Evolutionary conservation across 2,888 invertebrate genomes (phyloP).

Genomic region (Philopedon plagiatum): DNA sequence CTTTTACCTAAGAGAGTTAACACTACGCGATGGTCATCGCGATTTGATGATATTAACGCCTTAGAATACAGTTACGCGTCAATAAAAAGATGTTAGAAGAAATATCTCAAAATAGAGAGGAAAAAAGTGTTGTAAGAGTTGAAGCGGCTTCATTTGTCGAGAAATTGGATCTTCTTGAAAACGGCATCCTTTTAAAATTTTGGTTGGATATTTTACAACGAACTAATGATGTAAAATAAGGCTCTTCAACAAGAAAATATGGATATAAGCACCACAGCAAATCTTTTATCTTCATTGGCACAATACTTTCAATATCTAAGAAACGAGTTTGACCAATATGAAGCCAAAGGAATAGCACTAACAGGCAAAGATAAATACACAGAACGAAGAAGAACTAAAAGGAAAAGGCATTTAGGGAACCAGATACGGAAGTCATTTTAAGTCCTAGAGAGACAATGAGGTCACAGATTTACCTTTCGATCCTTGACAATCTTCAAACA

Average conservation of each 20-base stretch:
- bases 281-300: not conserved
- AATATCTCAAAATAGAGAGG: constrained; percentile 16
- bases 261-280: not conserved
- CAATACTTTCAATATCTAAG: not conserved
- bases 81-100: constrained; percentile 8
- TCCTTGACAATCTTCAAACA: constrained; percentile 11
- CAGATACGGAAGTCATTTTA: constrained; percentile 5
- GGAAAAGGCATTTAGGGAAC: constrained; percentile 7
- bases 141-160: not conserved
- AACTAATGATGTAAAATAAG: constrained; percentile 12
- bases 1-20: constrained; percentile 10
- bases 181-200: constrained; percentile 13
- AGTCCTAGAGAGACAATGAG: constrained; percentile 7
- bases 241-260: constrained; percentile 9
- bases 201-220: constrained; percentile 8
- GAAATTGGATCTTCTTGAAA: no score
- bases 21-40: constrained; percentile 5
- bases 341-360: not conserved
- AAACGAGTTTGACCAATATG: not conserved
- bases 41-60: constrained; percentile 12
- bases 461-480: constrained; percentile 7
- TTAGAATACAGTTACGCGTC: constrained; percentile 4
- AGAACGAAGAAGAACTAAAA: constrained; percentile 11
- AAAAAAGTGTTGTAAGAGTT: constrained; percentile 15
- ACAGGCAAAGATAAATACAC: no score